phyloP scores from a whole-genome alignment of 2,888 invertebrate species.

The Seira ritae region DNA sequence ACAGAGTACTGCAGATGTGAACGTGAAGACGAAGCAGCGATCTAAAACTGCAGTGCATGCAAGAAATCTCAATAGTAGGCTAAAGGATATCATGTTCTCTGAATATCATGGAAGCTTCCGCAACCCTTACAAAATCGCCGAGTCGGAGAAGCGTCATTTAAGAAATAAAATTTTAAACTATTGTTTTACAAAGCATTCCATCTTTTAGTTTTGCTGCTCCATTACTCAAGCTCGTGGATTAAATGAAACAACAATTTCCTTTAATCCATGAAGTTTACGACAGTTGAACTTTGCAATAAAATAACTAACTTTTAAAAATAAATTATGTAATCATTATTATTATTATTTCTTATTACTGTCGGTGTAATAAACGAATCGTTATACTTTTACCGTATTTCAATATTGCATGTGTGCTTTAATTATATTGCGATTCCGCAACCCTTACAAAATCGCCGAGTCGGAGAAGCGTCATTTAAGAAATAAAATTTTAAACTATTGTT shows the following conservation, averaged over 20 bases:
- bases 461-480: slow-evolving; percentile 58
- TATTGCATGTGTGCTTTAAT: no score
- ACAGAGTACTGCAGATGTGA: neutral
- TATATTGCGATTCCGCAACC: slow-evolving; percentile 57
- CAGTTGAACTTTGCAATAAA: no score
- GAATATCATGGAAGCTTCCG: slow-evolving; percentile 63
- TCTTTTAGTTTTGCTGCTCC: slow-evolving; percentile 63
- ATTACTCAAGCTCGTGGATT: no score
- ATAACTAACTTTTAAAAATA: no score
- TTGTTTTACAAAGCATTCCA: slow-evolving; percentile 67
- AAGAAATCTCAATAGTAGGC: neutral
- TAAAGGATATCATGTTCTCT: slow-evolving; percentile 47
- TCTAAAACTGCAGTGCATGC: slow-evolving; percentile 51
- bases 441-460: slow-evolving; percentile 52
- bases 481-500: slow-evolving; percentile 65
- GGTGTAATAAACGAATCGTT: no score
- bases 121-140: slow-evolving; percentile 58
- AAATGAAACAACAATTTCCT: no score
- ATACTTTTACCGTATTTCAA: no score
- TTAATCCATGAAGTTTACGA: no score
- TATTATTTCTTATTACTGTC: no score
- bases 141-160: slow-evolving; percentile 55
- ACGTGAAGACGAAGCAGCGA: slow-evolving; percentile 26
- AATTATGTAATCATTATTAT: no score
- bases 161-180: slow-evolving; percentile 66